Percentiles rank a stretch among this genome's conserved stretches.
These are phyloP conservation scores for Ascaphus truei DNA, from an alignment of 2,113 vertebrate genomes.

Conservation along the genomic window DNA sequence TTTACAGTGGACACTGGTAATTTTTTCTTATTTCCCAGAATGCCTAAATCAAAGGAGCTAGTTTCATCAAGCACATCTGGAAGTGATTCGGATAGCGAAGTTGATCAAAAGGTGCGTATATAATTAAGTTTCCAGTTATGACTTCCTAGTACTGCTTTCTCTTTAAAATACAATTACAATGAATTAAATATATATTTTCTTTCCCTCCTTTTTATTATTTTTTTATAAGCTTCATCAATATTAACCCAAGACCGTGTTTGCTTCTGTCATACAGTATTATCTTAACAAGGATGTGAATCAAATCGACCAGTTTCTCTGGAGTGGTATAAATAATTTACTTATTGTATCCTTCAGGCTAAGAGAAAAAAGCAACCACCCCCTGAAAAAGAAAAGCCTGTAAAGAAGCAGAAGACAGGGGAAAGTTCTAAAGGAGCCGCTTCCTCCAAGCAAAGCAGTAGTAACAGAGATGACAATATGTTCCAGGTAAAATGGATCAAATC, in stretches of 20 bases:
- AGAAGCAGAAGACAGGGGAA: slow-evolving; percentile 89
- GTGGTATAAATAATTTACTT: no score
- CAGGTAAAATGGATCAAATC: slow-evolving; percentile 74
- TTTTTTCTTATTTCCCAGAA: slow-evolving; percentile 64
- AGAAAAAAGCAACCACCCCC: slow-evolving; percentile 79
- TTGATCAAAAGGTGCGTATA: slow-evolving; percentile 85
- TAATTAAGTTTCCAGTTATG: neutral
- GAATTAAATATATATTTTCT: no score
- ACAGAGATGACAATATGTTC: slow-evolving; percentile 89
- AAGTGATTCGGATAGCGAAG: slow-evolving; percentile 93
- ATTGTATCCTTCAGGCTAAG: slow-evolving; percentile 81
- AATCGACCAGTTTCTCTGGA: no score
- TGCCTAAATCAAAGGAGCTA: slow-evolving; percentile 97
- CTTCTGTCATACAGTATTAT: no score
- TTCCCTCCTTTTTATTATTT: no score
- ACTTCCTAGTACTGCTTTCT: no score
- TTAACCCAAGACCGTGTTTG: no score
- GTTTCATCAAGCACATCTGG: slow-evolving; percentile 87
- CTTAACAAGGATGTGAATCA: no score
- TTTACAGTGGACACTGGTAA: no score
- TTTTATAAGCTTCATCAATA: no score
- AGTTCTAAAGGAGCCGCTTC: slow-evolving; percentile 81
- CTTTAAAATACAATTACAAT: no score
- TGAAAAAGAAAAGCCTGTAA: slow-evolving; percentile 87
- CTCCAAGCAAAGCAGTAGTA: slow-evolving; percentile 69